phyloP scores from a whole-genome alignment of 2,113 vertebrate species.

The Sporophila hypoxantha region DNA sequence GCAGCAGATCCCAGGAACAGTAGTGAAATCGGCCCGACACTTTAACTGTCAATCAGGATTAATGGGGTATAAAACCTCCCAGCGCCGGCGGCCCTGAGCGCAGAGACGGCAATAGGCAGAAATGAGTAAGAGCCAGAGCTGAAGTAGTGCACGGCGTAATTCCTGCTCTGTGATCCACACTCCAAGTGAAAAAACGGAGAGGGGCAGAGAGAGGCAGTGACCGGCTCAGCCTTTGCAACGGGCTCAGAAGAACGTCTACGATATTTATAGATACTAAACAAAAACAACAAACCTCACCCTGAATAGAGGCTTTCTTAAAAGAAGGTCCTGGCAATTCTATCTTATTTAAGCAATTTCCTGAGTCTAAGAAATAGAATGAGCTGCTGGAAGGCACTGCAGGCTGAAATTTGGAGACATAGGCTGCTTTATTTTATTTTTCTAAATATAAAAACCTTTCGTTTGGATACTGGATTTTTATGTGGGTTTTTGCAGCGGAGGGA shows the following conservation, averaged over 20 bases:
- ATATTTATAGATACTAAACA: conserved; percentile 45
- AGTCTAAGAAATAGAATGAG: conserved; percentile 68
- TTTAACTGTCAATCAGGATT: conserved; percentile 95
- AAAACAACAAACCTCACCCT: conserved; percentile 47
- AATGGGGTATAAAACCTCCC: conserved; percentile 81
- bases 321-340: conserved; percentile 61
- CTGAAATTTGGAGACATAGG: conserved; percentile 61
- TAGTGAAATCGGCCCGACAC: conserved; percentile 78
- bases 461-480: conserved; percentile 39
- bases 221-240: conserved; percentile 15
- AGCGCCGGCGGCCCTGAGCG: conserved; percentile 49
- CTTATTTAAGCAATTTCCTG: conserved; percentile 73
- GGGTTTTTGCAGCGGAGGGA: conserved; percentile 27
- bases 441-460: neutral
- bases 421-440: conserved; percentile 46
- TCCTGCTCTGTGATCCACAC: conserved; percentile 47
- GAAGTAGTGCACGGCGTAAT: conserved; percentile 26
- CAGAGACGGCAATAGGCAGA: conserved; percentile 34
- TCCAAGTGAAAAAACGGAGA: conserved; percentile 49
- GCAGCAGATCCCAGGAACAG: conserved; percentile 71
- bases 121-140: conserved; percentile 12
- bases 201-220: conserved; percentile 52
- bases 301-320: conserved; percentile 61
- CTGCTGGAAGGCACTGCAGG: conserved; percentile 62
- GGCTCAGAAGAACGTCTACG: neutral